These are phyloP conservation scores for Lasioglossum malachurum DNA, from an alignment of 2,888 invertebrate species.

Conservation along the genomic window DNA sequence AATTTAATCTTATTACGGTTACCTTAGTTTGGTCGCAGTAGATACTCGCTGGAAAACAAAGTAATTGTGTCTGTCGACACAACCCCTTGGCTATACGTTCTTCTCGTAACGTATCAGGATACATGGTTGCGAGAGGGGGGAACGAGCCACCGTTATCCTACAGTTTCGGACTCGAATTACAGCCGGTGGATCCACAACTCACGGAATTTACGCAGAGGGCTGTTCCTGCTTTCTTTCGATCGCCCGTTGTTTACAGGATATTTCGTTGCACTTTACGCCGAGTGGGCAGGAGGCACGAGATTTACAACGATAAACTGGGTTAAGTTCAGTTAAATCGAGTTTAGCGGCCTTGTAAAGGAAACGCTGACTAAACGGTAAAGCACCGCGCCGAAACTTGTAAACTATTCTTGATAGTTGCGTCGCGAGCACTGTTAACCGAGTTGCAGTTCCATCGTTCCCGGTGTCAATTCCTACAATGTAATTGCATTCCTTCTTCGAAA, in stretches of 20 bases:
- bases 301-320: constrained; percentile 50
- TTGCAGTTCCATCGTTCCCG: not conserved
- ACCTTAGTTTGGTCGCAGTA: constrained; percentile 33
- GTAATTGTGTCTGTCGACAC: constrained; percentile 49
- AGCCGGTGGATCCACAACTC: constrained; percentile 55
- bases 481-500: not conserved
- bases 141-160: constrained; percentile 47
- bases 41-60: constrained; percentile 45
- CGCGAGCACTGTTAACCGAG: not conserved
- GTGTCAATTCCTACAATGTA: not conserved
- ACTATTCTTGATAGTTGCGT: constrained; percentile 32
- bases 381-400: constrained; percentile 24
- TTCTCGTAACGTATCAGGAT: constrained; percentile 44
- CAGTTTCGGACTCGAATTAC: constrained; percentile 64
- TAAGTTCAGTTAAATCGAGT: constrained; percentile 53
- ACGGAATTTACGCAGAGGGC: constrained; percentile 55
- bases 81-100: constrained; percentile 16
- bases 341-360: not conserved
- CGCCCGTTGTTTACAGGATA: constrained; percentile 33
- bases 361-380: constrained; percentile 39
- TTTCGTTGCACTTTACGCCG: constrained; percentile 13
- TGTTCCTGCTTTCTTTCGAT: constrained; percentile 39
- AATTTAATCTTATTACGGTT: constrained; percentile 63
- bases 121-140: constrained; percentile 25
- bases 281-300: constrained; percentile 16